phyloP scores from a whole-genome alignment of 2,113 vertebrate species.

The Rhinopomastus cyanomelas region DNA sequence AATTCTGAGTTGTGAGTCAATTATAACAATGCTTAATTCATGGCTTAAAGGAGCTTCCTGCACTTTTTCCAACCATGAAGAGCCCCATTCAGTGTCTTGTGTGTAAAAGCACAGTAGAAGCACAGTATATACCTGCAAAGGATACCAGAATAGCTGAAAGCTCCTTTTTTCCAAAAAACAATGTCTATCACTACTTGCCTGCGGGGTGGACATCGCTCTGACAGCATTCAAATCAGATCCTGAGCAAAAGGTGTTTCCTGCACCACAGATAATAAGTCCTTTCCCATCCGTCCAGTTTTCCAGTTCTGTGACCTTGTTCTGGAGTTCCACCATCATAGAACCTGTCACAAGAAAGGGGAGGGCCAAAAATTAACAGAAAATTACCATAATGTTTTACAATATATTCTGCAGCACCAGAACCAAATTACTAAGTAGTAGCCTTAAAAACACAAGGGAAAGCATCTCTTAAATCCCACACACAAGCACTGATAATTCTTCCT shows the following conservation, averaged over 20 bases:
- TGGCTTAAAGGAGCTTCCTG: not conserved
- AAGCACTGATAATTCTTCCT: not conserved
- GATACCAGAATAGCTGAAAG: not conserved
- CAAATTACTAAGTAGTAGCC: not conserved
- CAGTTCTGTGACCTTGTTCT: constrained; percentile 85
- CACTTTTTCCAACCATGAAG: not conserved
- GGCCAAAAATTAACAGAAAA: not conserved
- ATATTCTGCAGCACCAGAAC: not conserved
- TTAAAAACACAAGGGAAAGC: not conserved
- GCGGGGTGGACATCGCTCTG: constrained; percentile 80
- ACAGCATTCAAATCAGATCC: constrained; percentile 91
- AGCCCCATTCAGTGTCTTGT: not conserved
- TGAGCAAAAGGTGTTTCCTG: constrained; percentile 90
- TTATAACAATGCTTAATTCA: not conserved
- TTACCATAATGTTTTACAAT: not conserved
- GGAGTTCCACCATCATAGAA: constrained; percentile 92
- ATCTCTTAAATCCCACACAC: not conserved
- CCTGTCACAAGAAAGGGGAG: constrained; percentile 71
- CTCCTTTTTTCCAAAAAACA: not conserved
- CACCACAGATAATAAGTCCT: constrained; percentile 88
- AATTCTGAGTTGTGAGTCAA: constrained; percentile 1
- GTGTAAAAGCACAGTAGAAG: not conserved
- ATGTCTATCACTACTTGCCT: constrained; percentile 73
- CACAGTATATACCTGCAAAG: not conserved
- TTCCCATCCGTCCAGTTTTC: constrained; percentile 92